phyloP scores from a whole-genome alignment of 2,113 vertebrate species.

The Butastur rufipennis region DNA sequence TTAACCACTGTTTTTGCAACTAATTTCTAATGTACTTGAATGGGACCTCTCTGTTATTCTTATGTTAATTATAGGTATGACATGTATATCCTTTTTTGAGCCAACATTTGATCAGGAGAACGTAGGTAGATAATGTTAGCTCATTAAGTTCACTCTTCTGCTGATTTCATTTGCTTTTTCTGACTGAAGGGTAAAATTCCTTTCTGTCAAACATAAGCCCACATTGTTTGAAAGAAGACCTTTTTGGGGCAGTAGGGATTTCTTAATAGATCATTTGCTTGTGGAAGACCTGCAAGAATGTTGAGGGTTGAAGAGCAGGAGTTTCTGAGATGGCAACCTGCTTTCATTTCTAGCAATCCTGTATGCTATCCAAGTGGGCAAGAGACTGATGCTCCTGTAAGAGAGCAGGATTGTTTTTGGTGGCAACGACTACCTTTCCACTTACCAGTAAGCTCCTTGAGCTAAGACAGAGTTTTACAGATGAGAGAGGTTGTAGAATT shows the following conservation, averaged over 20 bases:
- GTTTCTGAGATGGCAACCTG: neutral
- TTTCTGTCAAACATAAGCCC: neutral
- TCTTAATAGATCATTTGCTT: neutral
- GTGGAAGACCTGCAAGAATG: neutral
- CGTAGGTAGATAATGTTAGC: neutral
- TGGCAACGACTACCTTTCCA: neutral
- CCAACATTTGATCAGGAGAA: neutral
- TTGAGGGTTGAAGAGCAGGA: neutral
- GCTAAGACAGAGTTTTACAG: neutral
- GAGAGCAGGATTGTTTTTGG: neutral
- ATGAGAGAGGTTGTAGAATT: neutral
- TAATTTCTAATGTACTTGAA: neutral
- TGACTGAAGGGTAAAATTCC: neutral
- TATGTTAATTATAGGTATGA: neutral
- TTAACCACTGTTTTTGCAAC: neutral
- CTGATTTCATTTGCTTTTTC: neutral
- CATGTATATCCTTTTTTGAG: neutral
- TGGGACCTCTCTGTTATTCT: neutral
- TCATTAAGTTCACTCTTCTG: neutral
- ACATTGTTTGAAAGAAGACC: neutral
- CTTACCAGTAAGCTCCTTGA: neutral
- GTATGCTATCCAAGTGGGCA: neutral
- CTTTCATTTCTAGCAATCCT: neutral
- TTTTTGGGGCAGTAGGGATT: neutral
- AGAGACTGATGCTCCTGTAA: neutral